phyloP scores from a whole-genome alignment of 2,113 vertebrate genomes.

The Anser cygnoides region DNA sequence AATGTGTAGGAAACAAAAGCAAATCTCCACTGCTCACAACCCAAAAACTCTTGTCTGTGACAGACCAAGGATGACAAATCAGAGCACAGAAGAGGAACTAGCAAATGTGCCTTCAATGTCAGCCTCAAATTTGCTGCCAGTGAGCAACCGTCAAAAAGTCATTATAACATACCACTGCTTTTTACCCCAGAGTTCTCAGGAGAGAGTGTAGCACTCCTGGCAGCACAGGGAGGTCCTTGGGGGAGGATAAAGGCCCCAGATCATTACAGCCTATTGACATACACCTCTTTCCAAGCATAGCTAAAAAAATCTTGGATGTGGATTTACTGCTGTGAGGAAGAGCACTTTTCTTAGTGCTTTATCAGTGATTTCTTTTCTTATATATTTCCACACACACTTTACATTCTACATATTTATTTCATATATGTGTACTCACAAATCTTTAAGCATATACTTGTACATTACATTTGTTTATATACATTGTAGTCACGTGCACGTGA shows the following conservation, averaged over 20 bases:
- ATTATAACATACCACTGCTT: background rate
- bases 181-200: background rate
- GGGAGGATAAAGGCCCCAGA: background rate
- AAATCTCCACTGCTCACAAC: background rate
- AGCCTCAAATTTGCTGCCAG: background rate
- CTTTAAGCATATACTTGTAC: fast-evolving
- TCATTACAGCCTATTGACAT: background rate
- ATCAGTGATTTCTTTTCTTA: background rate
- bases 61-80: background rate
- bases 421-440: background rate
- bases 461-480: background rate
- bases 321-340: background rate
- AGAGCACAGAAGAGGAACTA: background rate
- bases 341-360: background rate
- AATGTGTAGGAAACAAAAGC: background rate
- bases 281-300: background rate
- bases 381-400: background rate
- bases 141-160: background rate
- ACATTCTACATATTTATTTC: background rate
- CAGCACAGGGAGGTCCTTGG: background rate
- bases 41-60: background rate
- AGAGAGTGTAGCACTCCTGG: background rate
- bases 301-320: background rate
- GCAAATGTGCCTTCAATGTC: background rate
- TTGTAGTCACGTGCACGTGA: background rate